Conservation (phyloP, 2,113 vertebrate genomes). For the Pao palembangensis region DNA sequence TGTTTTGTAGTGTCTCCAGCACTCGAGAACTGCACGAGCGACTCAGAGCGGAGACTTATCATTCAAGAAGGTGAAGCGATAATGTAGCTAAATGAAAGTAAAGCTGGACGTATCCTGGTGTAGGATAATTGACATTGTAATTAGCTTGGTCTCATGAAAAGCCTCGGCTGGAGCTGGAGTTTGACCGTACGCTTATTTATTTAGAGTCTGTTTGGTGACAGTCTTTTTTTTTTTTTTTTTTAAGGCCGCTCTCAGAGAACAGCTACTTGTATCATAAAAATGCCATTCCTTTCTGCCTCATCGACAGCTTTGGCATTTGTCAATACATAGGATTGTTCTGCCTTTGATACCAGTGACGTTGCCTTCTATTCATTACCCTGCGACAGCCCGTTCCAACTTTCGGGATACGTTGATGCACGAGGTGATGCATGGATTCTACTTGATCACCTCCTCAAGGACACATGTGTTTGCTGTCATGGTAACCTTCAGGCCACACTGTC, state of each 20-base stretch:
- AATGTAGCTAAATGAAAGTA: too few species aligned
- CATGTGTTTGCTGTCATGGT: conserved; percentile 22
- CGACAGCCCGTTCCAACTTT: too few species aligned
- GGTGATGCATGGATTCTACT: too few species aligned
- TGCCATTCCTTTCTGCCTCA: neutral
- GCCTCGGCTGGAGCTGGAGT: too few species aligned
- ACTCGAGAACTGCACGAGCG: neutral
- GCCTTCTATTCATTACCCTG: too few species aligned
- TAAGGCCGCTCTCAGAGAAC: neutral
- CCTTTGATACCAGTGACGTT: neutral
- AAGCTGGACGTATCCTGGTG: too few species aligned
- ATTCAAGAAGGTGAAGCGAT: too few species aligned
- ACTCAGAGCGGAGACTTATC: too few species aligned
- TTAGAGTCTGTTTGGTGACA: neutral
- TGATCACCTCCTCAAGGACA: neutral
- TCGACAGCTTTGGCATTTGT: neutral
- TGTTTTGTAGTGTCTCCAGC: neutral
- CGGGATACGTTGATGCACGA: too few species aligned
- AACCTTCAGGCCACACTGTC: conserved; percentile 8
- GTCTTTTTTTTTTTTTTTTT: neutral
- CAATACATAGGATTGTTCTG: neutral
- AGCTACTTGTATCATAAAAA: neutral
- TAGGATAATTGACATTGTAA: too few species aligned
- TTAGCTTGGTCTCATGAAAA: too few species aligned
- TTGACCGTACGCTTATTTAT: neutral